Base-by-base conservation (phyloP, 2,113 vertebrate genomes). In the Circaetus cinerascens region DNA sequence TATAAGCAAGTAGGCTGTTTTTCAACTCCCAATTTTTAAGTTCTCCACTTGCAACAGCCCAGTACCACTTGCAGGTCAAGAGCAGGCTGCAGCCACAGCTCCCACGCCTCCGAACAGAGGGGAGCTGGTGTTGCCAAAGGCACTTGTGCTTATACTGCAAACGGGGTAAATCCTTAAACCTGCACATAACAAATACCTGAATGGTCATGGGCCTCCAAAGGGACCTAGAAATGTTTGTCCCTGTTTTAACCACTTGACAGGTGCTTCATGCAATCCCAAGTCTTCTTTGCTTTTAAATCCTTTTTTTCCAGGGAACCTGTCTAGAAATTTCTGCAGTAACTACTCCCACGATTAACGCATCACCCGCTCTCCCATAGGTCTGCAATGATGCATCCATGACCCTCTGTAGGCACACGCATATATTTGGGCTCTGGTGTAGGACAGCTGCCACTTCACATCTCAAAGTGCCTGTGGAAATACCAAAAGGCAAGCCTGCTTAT, bases 41-140 rank as follows among this genome's bases (percentile, higher is more conserved):
- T 15, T 53, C 26, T 73, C n/a, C 51, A 12, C 66, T 60, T 72
- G 56, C 32, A 71, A 51, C 20, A 57, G 16, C 29, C 50, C 53
- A 43, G 27, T 26, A 67, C 1, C 18, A 3, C n/a, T 17, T 19
- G n/a, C 23, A 38, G 63, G 46, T 38, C 15, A 56, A 32, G 48
- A 56, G 27, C 53, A n/a, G 67, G 51, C 63, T 27, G 38, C 51
- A n/a, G 38, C 57, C 43, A 26, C 57, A 46, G 36, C 63, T 63
- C 55, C 40, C 64, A 32, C 10, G 0, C 2, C 48, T 26, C 71
- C 10, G 0, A 36, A 8, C 16, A 11, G n/a, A 16, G 51, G 4
- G 43, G 23, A 71, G 57, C 43, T 22, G 36, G 20, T 6, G 29
- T 5, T n/a, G 64, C 50, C 63, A 15, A n/a, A 36, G 17, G 34